Evolutionary conservation across 2,888 invertebrate species (phyloP), one percentile per base, ranked within the genome.

Genomic region (Matsumyia berberina): DNA sequence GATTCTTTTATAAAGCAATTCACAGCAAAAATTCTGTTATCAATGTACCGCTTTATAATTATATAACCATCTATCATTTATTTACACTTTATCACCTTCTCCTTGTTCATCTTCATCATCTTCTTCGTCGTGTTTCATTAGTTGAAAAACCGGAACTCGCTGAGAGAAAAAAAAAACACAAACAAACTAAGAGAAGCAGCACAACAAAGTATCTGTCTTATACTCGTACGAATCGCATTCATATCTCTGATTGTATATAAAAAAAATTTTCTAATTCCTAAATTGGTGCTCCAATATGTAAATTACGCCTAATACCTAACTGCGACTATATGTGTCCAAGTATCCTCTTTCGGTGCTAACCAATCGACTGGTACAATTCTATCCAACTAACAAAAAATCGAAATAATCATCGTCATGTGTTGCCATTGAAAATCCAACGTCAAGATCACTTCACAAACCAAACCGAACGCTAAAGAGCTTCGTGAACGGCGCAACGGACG

Each of bases 231-330:
- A 17, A 64, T 46, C 35, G 44, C 3, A 24, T 4, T 24, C 24
- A 4, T 24, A 24, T 24, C 24, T 24, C 35, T 57, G 31, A 15
- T 60, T 31, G 24, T 24, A 24, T 0, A 3, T 57, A 29, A 60
- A 29, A 11, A 39, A 29, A 60, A 51, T 77, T 17, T 31, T 49
- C 24, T 72, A 57, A 53, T 46, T 62, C 35, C 62, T 39, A 44
- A 49, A 69, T 62, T 64, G 73, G 53, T 74, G 57, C 79, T 83
- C 57, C 79, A 73, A 73, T 83, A 78, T 83, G 83, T 42, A 62
- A 78, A 83, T 78, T 24, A 62, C 51, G 57, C 37, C 51, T 37
- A 72, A 53, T 35, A 29, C 42, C 53, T 19, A 51, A 17, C 19
- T 19, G 12, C 31, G 29, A 35, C 24, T 53, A 12, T 7, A 24